Evolutionary conservation across 1,140 invertebrate genomes (phyloP).

Genomic region (Drosophila virilis): DNA sequence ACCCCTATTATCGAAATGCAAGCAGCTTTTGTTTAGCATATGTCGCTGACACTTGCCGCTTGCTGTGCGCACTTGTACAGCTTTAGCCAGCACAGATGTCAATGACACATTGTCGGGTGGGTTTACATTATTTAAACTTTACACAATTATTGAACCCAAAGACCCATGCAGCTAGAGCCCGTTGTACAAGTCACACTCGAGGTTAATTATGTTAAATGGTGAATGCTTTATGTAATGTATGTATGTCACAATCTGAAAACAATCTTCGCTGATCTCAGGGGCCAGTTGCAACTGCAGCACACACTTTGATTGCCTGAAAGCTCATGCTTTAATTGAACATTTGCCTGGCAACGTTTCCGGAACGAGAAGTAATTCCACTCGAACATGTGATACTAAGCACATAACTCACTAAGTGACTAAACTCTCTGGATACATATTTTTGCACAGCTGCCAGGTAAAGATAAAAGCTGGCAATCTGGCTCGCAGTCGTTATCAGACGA

Average conservation of each 20-base stretch:
- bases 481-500: slow-evolving; percentile 18
- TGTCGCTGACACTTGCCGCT: slow-evolving; percentile 23
- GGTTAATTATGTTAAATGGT: slow-evolving; percentile 72
- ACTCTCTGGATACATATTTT: background rate
- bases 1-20: background rate
- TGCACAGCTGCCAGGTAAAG: slow-evolving; percentile 26
- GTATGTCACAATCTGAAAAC: slow-evolving; percentile 11
- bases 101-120: slow-evolving; percentile 47
- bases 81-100: slow-evolving; percentile 45
- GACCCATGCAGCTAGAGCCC: slow-evolving; percentile 2
- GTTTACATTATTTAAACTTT: slow-evolving; percentile 22
- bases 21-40: slow-evolving; percentile 14
- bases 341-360: slow-evolving; percentile 13
- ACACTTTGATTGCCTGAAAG: background rate
- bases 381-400: slow-evolving; percentile 25
- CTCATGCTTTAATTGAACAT: background rate
- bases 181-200: slow-evolving; percentile 9
- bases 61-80: slow-evolving; percentile 22
- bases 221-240: slow-evolving; percentile 23
- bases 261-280: background rate
- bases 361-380: slow-evolving; percentile 22
- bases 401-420: background rate
- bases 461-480: slow-evolving; percentile 22
- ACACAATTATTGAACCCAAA: slow-evolving; percentile 57
- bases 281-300: background rate